Evolutionary conservation across 2,113 vertebrate species (phyloP), one percentile per base, ranked within the genome.

Genomic region (Oncorhynchus gorbuscha): DNA sequence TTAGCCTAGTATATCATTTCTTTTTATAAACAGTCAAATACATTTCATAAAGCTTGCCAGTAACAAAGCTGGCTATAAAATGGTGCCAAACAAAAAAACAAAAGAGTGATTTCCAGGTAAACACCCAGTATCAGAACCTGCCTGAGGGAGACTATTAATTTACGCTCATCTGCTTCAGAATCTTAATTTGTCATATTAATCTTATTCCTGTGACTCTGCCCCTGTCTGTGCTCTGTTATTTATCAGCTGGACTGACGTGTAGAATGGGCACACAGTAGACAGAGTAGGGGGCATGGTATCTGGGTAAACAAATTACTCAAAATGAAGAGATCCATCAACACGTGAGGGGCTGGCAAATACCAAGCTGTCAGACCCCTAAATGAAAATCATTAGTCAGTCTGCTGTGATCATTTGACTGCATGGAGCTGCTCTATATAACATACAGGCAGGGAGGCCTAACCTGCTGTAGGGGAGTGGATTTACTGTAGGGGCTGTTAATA

Each of bases 241-340:
- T 84, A 76, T 84, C 82, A 81, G 69, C 74, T 79, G 76, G 77
- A 65, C 71, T 28, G 72, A 82, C 74, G 76, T 64, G 3, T 64
- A 1, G 84, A 86, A 78, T 79, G 51, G 80, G 72, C 79, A 83
- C 80, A 45, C 79, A 45, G 76, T 81, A n/a, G 55, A 26, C 77
- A 84, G 82, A 78, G 76, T 74, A 79, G 32, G 70, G 75, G 61
- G 18, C 74, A 20, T 32, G 51, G 67, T 49, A 68, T 72, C 71
- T 59, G 69, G 80, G 84, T 87, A 92, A 91, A 91, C 85, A 92
- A 92, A 91, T 88, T 81, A 86, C 82, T 84, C 72, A 71, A 88
- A 84, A 87, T 88, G 81, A 86, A 84, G 80, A 84, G 86, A 86
- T 91, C 87, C 85, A 90, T 92, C 90, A 92, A 82, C 79, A 79